Evolutionary conservation across 2,113 vertebrate species (phyloP).

Genomic region (Nicator chloris): DNA sequence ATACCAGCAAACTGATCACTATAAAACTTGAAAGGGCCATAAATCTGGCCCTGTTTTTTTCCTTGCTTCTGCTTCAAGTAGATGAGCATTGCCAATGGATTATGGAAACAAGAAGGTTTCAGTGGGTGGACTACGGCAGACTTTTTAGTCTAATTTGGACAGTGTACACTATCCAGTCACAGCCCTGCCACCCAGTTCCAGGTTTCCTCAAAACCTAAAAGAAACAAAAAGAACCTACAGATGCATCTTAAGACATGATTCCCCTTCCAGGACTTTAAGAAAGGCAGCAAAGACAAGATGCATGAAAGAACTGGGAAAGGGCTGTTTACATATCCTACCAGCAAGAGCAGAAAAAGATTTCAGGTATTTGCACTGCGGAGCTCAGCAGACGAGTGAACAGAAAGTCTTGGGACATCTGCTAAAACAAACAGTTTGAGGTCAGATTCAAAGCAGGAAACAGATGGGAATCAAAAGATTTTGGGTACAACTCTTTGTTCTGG

Average conservation of each 20-base stretch:
- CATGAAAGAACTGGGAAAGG: neutral
- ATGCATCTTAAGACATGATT: neutral
- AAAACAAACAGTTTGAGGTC: neutral
- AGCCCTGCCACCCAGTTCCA: neutral
- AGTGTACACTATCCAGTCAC: neutral
- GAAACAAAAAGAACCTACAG: neutral
- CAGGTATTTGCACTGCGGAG: neutral
- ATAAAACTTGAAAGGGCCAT: neutral
- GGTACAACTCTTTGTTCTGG: neutral
- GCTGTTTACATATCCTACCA: neutral
- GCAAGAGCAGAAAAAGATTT: neutral
- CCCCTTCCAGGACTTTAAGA: neutral
- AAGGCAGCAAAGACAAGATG: neutral
- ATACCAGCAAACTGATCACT: neutral
- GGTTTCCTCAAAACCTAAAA: neutral
- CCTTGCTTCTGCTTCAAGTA: neutral
- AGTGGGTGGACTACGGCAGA: neutral
- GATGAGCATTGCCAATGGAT: neutral
- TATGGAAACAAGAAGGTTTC: neutral
- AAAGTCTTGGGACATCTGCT: neutral
- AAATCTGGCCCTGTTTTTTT: neutral
- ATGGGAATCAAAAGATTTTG: neutral
- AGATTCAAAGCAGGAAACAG: neutral
- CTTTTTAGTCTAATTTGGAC: neutral
- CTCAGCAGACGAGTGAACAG: neutral